These are phyloP conservation scores for Adrianichthys oophorus DNA, from an alignment of 2,797 vertebrate genomes.

Conservation along the genomic window DNA sequence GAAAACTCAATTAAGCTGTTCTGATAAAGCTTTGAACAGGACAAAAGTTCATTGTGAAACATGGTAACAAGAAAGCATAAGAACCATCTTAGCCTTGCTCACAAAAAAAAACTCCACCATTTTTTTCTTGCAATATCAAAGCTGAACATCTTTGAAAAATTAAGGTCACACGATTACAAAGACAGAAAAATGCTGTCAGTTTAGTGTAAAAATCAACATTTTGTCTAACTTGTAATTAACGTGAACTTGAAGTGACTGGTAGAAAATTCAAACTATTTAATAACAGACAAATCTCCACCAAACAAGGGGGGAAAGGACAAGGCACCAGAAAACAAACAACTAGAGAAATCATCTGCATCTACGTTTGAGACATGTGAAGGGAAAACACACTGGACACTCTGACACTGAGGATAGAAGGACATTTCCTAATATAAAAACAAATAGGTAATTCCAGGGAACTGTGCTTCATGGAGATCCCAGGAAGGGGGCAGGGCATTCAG, in stretches of 20 bases:
- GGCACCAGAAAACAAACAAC: no score
- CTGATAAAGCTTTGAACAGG: slow-evolving; percentile 12
- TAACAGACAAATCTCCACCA: no score
- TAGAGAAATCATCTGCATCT: no score
- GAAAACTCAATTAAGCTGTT: slow-evolving; percentile 39
- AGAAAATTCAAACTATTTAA: no score
- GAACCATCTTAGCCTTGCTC: slow-evolving; percentile 11
- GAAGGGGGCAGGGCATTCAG: no score
- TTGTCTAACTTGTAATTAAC: slow-evolving; percentile 18
- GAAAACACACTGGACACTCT: no score
- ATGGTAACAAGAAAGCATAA: slow-evolving; percentile 7
- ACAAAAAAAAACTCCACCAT: slow-evolving; percentile 16
- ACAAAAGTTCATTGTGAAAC: background rate
- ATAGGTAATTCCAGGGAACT: no score
- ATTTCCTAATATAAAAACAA: no score
- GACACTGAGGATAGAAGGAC: no score
- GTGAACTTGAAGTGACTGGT: background rate
- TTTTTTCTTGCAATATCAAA: slow-evolving; percentile 11
- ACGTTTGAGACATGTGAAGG: no score
- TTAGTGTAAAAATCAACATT: slow-evolving; percentile 7
- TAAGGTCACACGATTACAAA: slow-evolving; percentile 11
- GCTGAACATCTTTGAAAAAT: slow-evolving; percentile 3
- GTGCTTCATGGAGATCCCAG: no score
- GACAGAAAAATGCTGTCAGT: background rate
- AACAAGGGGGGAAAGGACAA: no score